Base-by-base conservation (phyloP, 2,797 vertebrate species). In the Gallinago solitaria region DNA sequence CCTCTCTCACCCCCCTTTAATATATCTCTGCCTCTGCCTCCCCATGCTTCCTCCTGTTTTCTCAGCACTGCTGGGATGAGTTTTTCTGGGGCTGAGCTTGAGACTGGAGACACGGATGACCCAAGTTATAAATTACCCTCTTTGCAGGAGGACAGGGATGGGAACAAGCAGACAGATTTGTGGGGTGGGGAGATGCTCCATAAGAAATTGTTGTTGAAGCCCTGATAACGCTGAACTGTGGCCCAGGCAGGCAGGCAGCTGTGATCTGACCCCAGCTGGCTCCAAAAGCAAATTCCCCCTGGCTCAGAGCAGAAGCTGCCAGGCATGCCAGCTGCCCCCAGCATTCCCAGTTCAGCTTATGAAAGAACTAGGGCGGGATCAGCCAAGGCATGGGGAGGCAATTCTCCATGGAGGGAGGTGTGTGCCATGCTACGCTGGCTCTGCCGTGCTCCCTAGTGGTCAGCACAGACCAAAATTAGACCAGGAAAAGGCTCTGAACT, bases 361-460 rank as follows among this genome's bases (percentile, higher is more conserved):
- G 90, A 95, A 94, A 92, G 93, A 92, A 61, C 21, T 37, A 80
- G 90, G 77, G 74, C 6, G 7, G 85, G 76, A 73, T 86, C 85
- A 95, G 73, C 73, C 80, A 83, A 83, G 76, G 73, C 84, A 27
- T 2, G 56, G 78, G 86, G 78, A 94, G 83, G 57, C 81, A 87
- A 33, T 37, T 92, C 63, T 95, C 57, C 74, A 39, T 0, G 12
- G 70, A 78, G 70, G 54, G 76, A 86, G 80, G 67, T 5, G n/a
- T 61, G 77, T 21, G 65, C 85, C 70, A 16, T 2, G 75, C 57
- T 35, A 64, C 1, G 7, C 64, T 75, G 92, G 96, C 95, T 97
- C 97, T 97, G 91, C 85, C 90, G 24, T 67, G 95, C 96, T 96
- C 96, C 92, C 97, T 97, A 87, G 97, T 90, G 97, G 95, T 94